These are phyloP conservation scores for Samia ricini DNA, from an alignment of 1,140 invertebrate genomes.

Conservation along the genomic window DNA sequence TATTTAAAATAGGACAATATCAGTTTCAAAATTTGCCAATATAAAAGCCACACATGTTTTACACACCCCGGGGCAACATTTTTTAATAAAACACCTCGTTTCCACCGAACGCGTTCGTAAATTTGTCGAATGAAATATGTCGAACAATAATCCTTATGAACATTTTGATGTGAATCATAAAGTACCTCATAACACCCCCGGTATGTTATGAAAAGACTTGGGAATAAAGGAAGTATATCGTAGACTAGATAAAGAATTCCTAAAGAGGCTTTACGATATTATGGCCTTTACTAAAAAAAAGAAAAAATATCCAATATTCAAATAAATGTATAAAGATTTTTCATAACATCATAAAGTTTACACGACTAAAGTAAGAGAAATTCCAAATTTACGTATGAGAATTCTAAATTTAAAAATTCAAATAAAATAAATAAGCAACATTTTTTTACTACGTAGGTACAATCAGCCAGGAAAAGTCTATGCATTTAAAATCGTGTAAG, in stretches of 20 bases:
- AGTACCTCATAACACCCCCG: slow-evolving; percentile 22
- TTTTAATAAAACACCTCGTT: slow-evolving; percentile 43
- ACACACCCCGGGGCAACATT: slow-evolving; percentile 23
- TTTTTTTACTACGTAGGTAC: background rate
- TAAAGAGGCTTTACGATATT: background rate
- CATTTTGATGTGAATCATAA: slow-evolving; percentile 28
- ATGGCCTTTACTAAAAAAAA: background rate
- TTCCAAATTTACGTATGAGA: background rate
- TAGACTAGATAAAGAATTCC: background rate
- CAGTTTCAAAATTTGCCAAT: slow-evolving; percentile 18
- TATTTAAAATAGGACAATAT: background rate
- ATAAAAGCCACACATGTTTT: slow-evolving; percentile 27
- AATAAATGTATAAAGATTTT: too few relatives aligned
- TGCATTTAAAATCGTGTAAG: slow-evolving; percentile 1
- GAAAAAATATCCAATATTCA: too few relatives aligned
- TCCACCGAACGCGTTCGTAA: slow-evolving; percentile 16
- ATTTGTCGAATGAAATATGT: slow-evolving; percentile 31
- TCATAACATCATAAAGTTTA: background rate
- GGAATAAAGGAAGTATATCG: background rate
- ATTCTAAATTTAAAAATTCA: background rate
- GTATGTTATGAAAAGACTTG: slow-evolving; percentile 11
- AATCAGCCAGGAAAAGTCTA: background rate
- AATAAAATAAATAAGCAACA: background rate
- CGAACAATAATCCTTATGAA: slow-evolving; percentile 30
- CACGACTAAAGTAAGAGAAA: background rate